These are phyloP conservation scores for Bufo gargarizans DNA, from an alignment of 2,113 vertebrate species.

Conservation along the genomic window DNA sequence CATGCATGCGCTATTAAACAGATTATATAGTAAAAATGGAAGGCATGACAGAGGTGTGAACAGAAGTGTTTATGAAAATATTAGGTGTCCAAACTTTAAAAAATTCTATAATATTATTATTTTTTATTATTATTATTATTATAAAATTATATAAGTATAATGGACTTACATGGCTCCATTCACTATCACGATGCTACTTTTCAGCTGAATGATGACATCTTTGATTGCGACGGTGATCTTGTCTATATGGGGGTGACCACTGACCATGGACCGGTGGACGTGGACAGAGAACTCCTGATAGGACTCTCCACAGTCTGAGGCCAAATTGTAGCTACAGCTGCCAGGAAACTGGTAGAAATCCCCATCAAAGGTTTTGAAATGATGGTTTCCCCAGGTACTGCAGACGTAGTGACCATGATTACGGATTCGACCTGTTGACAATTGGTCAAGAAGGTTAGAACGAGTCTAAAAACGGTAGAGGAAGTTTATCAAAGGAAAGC, in stretches of 20 bases:
- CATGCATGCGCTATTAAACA: no score
- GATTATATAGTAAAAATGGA: no score
- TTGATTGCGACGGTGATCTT: conserved; percentile 73
- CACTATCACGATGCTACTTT: conserved; percentile 68
- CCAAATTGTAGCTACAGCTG: conserved; percentile 88
- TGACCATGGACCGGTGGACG: conserved; percentile 69
- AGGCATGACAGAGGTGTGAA: neutral
- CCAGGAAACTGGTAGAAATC: conserved; percentile 85
- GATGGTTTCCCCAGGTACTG: conserved; percentile 92
- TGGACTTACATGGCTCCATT: conserved; percentile 79
- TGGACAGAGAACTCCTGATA: conserved; percentile 88
- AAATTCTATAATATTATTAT: no score
- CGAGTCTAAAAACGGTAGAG: neutral
- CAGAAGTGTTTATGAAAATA: neutral
- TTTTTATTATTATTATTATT: neutral
- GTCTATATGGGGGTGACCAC: conserved; percentile 67
- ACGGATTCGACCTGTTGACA: conserved; percentile 67
- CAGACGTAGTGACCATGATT: conserved; percentile 88
- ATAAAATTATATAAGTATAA: neutral
- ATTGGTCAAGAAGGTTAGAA: neutral
- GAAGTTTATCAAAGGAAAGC: no score
- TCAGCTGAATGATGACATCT: conserved; percentile 76
- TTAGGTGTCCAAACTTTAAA: no score
- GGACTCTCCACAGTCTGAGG: conserved; percentile 80
- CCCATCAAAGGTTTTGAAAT: conserved; percentile 95